Evolutionary conservation across 2,888 invertebrate species (phyloP).

Genomic region (Anoncus sp.): DNA sequence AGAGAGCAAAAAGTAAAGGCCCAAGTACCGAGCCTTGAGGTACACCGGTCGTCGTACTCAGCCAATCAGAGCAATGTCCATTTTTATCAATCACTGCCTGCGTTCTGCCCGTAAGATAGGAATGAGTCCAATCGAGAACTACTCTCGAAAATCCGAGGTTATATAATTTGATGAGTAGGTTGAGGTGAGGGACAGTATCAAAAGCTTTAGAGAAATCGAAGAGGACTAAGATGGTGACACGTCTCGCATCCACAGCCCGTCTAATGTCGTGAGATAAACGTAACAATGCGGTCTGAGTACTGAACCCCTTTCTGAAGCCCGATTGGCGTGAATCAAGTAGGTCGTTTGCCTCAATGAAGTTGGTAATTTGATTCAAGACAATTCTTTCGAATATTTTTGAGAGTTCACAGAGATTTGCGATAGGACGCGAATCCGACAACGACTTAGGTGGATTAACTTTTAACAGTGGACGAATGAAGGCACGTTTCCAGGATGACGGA

Average conservation of each 20-base stretch:
- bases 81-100: conserved; percentile 9
- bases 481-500: not conserved
- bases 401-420: conserved; percentile 1
- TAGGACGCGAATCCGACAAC: not conserved
- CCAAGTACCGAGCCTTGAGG: conserved; percentile 17
- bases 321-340: conserved; percentile 1
- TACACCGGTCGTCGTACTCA: not conserved
- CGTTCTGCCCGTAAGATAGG: not conserved
- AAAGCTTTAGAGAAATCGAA: conserved; percentile 10
- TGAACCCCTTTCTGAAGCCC: not conserved
- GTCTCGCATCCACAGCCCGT: not conserved
- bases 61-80: not conserved
- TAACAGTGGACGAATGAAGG: not conserved
- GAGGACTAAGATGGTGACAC: not conserved
- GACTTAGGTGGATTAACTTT: not conserved
- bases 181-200: not conserved
- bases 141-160: not conserved
- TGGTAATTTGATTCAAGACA: too few species aligned
- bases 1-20: too few species aligned
- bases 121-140: not conserved
- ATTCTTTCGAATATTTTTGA: conserved; percentile 15
- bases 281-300: conserved; percentile 5
- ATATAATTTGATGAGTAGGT: not conserved
- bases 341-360: too few species aligned
- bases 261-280: not conserved